Evolutionary conservation across 2,797 vertebrate genomes (phyloP).

Genomic region (Pantherophis alleghaniensis): DNA sequence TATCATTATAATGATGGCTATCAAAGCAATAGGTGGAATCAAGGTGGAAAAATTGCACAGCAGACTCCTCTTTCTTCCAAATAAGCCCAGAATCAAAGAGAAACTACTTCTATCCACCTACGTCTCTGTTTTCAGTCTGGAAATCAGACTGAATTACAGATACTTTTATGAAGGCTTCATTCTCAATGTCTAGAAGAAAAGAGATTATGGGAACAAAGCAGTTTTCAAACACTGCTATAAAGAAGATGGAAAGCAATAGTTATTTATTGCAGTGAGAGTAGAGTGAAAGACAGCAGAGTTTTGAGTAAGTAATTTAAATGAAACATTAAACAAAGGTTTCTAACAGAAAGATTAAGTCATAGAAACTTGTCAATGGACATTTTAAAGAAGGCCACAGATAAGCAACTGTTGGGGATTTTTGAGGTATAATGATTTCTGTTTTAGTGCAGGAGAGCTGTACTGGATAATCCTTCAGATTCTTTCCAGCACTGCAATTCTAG

Average conservation of each 20-base stretch:
- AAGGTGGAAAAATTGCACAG: neutral
- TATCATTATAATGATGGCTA: neutral
- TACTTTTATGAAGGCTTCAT: neutral
- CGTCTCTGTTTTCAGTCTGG: neutral
- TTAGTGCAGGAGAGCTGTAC: neutral
- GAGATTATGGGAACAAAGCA: neutral
- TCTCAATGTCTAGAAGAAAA: neutral
- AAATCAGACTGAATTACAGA: neutral
- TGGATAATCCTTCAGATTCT: slow-evolving; percentile 18
- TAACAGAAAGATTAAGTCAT: slow-evolving; percentile 26
- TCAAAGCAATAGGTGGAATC: neutral
- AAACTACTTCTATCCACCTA: neutral
- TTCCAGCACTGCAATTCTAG: neutral
- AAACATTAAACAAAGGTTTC: slow-evolving; percentile 21
- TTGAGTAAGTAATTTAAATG: slow-evolving; percentile 7
- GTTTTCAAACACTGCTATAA: slow-evolving; percentile 16
- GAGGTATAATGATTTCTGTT: slow-evolving; percentile 3
- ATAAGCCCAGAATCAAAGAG: neutral
- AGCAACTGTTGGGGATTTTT: slow-evolving; percentile 6
- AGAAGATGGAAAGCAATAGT: slow-evolving; percentile 2
- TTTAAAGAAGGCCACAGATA: slow-evolving; percentile 17
- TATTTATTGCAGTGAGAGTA: neutral
- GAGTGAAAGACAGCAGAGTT: slow-evolving; percentile 5
- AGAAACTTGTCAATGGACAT: slow-evolving; percentile 24
- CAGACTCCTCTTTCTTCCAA: neutral